Evolutionary conservation across 2,797 vertebrate genomes (phyloP), one percentile per base, ranked within the genome.

Genomic region (Gorsachius magnificus): DNA sequence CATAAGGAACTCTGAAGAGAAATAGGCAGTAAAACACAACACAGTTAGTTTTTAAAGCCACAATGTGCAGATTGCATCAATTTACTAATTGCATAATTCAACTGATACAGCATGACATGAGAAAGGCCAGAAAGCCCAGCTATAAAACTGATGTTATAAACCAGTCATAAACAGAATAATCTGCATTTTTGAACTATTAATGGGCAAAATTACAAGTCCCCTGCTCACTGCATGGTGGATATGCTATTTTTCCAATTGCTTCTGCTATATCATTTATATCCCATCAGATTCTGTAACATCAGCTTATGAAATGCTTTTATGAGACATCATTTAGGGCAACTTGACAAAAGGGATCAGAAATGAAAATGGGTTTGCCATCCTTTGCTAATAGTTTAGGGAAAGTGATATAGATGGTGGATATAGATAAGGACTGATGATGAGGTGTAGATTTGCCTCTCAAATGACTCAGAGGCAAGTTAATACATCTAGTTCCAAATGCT

Each of bases 1-100:
- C 98, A 98, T 99, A 64, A 98, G 87, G 54, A 69, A 48, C n/a
- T 95, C 90, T 97, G 91, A 83, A 90, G 77, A 95, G 33, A 95
- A 96, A 93, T 0, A 77, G 38, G 29, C 10, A 84, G 41, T 41
- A 74, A 54, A 84, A 28, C 33, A 83, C 13, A 93, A 22, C 15
- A 65, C 18, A 17, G 25, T 82, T 93, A 61, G 45, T 83, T 94
- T 95, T 96, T 87, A 96, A 96, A 96, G 70, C 19, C 54, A 90
- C 29, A 17, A 7, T 38, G 21, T 68, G 50, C 38, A 78, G 22
- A 87, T 70, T 61, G 69, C 91, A 78, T 93, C 65, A 69, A 82
- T 92, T 95, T 96, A 63, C 76, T 95, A 93, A 95, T 92, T 95
- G 28, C 7, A 41, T 84, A 89, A 83, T 65, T 83, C 36, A 65